These are phyloP conservation scores for Hystrix brachyura DNA, from an alignment of 2,113 vertebrate species.

Conservation along the genomic window DNA sequence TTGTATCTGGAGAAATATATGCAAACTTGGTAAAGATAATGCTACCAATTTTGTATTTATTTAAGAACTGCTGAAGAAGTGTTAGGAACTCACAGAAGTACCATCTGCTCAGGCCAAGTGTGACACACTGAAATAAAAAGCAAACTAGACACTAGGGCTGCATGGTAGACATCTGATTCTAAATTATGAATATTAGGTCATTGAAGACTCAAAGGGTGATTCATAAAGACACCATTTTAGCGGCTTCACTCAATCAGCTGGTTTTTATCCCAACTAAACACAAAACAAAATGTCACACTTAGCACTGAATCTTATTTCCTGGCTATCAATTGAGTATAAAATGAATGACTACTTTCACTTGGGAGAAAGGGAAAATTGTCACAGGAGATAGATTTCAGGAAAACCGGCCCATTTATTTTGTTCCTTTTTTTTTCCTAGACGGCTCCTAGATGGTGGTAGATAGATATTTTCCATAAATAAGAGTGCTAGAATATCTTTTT, in stretches of 20 bases:
- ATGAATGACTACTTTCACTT: slow-evolving; percentile 73
- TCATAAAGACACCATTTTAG: slow-evolving; percentile 6
- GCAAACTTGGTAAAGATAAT: slow-evolving; percentile 54
- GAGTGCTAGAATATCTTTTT: slow-evolving; percentile 61
- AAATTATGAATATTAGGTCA: slow-evolving; percentile 65
- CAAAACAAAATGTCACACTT: slow-evolving; percentile 67
- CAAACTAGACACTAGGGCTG: not conserved
- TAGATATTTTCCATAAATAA: slow-evolving; percentile 72
- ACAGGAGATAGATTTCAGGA: slow-evolving; percentile 73
- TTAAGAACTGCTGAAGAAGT: slow-evolving; percentile 16
- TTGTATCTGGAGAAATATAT: not conserved
- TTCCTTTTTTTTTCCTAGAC: slow-evolving; percentile 17
- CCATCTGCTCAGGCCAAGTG: not conserved
- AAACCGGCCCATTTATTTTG: slow-evolving; percentile 69
- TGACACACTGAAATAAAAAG: not conserved
- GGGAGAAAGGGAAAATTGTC: slow-evolving; percentile 73
- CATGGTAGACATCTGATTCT: not conserved
- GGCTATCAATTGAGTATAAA: slow-evolving; percentile 71
- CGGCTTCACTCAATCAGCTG: slow-evolving; percentile 65
- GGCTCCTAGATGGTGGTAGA: slow-evolving; percentile 60
- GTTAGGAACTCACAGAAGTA: slow-evolving; percentile 22
- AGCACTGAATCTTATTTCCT: slow-evolving; percentile 71
- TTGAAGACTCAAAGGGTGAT: slow-evolving; percentile 57
- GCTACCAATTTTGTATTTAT: slow-evolving; percentile 34
- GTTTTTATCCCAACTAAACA: slow-evolving; percentile 70